phyloP scores from a whole-genome alignment of 2,113 vertebrate genomes.

The Ciconia boyciana region DNA sequence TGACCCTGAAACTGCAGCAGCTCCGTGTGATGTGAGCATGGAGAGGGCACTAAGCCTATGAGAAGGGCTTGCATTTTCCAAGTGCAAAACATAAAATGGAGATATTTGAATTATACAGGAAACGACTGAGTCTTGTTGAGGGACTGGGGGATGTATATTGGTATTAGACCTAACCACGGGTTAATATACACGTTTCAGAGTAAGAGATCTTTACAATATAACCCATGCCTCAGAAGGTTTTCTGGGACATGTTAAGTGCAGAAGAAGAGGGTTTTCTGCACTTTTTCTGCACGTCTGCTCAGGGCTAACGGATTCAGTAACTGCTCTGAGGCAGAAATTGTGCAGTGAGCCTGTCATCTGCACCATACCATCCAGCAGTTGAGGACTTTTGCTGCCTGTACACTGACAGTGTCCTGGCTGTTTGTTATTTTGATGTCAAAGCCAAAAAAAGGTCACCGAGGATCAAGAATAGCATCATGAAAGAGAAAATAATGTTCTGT shows the following conservation, averaged over 20 bases:
- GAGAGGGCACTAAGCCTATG: neutral
- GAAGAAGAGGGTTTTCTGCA: neutral
- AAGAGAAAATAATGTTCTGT: neutral
- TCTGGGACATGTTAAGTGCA: neutral
- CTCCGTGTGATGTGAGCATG: fast-evolving
- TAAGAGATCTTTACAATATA: neutral
- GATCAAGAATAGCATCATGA: neutral
- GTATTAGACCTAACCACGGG: neutral
- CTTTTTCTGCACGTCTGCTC: neutral
- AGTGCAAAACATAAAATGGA: neutral
- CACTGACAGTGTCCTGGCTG: neutral
- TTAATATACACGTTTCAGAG: neutral
- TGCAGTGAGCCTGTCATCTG: neutral
- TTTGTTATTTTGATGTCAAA: neutral
- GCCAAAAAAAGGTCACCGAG: neutral
- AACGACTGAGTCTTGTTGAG: neutral
- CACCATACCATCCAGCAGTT: fast-evolving
- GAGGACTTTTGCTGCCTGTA: neutral
- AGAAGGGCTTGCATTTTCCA: neutral
- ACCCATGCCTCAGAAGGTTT: neutral
- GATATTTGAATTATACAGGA: neutral
- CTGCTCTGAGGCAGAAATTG: neutral
- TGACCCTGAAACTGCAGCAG: neutral
- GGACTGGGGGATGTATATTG: neutral
- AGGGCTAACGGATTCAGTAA: neutral